Evolutionary conservation across 2,888 invertebrate species (phyloP).

Genomic region (Acutogordius australiensis): DNA sequence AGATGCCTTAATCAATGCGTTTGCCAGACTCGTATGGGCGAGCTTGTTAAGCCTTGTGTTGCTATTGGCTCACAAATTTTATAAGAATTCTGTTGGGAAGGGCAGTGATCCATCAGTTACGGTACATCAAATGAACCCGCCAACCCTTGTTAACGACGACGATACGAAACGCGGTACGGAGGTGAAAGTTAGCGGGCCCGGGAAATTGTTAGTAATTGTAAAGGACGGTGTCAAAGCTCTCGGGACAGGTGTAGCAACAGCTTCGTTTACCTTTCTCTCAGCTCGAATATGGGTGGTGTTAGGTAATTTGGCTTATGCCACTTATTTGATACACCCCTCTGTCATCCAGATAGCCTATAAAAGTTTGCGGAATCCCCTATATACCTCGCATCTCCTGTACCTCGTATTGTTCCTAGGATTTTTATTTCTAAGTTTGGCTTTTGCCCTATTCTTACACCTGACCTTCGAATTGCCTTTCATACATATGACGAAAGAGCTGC

Average conservation of each 20-base stretch:
- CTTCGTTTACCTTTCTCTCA: not conserved
- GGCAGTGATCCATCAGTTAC: no score
- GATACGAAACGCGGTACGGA: no score
- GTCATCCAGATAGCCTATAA: not conserved
- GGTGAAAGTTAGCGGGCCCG: no score
- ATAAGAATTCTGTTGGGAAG: no score
- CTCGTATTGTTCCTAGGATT: not conserved
- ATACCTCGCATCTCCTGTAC: not conserved
- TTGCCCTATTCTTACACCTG: not conserved
- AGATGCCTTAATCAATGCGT: not conserved
- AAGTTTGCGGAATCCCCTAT: not conserved
- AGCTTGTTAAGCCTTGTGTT: no score
- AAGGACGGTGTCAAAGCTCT: no score
- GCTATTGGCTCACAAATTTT: no score
- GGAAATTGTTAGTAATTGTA: no score
- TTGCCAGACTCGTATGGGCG: not conserved
- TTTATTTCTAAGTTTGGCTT: not conserved
- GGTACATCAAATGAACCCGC: no score
- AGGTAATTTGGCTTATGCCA: not conserved
- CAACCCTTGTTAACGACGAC: no score
- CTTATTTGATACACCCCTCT: constrained; percentile 2
- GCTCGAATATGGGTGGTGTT: not conserved
- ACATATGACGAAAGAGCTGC: not conserved
- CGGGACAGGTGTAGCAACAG: not conserved
- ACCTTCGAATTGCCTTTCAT: not conserved